Base-by-base conservation (phyloP, 2,113 vertebrate genomes). In the Barbus barbus region DNA sequence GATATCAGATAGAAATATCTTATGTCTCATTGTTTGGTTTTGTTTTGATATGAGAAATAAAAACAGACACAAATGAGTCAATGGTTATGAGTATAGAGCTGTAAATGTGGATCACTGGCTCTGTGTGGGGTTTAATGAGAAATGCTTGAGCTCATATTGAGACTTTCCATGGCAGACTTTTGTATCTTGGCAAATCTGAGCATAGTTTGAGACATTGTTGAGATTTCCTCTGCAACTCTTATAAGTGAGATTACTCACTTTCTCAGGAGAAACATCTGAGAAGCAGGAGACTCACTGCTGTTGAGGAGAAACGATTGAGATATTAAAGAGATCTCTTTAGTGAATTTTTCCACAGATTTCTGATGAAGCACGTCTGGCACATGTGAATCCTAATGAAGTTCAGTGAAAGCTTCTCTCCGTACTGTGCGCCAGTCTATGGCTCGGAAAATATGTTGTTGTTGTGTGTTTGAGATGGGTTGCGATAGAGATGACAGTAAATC, bases 401-500 rank as follows among this genome's bases (percentile, higher is more conserved):
- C 5, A 76, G 48, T 22, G 53, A 22, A 56, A 58, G 53, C 53
- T 9, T 9, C 53, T 58, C 53, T 58, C 53, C 1, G 22, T n/a
- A 58, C 20, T 3, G 51, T 18, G 16, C 51, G 18, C 51, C 51
- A 53, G 51, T 53, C 16, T 8, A 22, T 2, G 18, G 72, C 24
- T 87, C 14, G 9, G 36, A 48, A n/a, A 18, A 18, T 2, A 69
- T 76, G 14, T 61, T 77, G 60, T 71, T 82, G 78, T 73, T 44
- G 16, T 28, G 33, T 73, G 73, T 78, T 85, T 73, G 63, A 65
- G 51, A 14, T 7, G 5, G 26, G 79, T 87, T 67, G 79, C 20
- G 53, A 85, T 82, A 67, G 86, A 36, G 74, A 85, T 36, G 53
- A 48, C 44, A 24, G 26, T 77, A 87, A 86, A 80, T 81, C 77